A percentile compares a stretch with the other conserved stretches of the same genome.
Conservation (phyloP, 2,888 invertebrate genomes). For the Habrosyne pyritoides region DNA sequence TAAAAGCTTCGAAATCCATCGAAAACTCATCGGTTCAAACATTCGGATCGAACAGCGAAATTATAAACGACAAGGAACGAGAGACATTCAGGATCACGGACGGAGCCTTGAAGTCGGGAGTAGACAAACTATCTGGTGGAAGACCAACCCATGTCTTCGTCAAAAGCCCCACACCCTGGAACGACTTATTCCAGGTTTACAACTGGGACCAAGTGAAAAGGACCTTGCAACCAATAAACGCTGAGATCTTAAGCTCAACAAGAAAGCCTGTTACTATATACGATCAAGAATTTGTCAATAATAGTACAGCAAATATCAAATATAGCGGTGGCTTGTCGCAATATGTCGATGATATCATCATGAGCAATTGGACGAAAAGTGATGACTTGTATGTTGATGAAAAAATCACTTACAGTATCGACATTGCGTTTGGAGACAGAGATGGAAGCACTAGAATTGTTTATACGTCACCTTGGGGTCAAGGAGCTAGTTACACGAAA, state of each 20-base stretch:
- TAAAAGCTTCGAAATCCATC: constrained; percentile 12
- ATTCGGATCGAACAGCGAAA: constrained; percentile 23
- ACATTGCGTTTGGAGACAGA: neutral
- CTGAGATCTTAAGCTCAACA: constrained; percentile 26
- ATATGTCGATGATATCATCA: constrained; percentile 31
- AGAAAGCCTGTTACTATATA: constrained; percentile 26
- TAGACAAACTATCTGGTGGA: constrained; percentile 25
- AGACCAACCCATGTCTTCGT: constrained; percentile 39
- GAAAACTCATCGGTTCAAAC: constrained; percentile 18
- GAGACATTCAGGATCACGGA: constrained; percentile 36
- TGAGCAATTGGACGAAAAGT: constrained; percentile 33
- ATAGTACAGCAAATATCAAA: constrained; percentile 22
- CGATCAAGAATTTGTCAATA: constrained; percentile 31
- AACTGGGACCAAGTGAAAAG: constrained; percentile 40
- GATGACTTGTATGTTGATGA: constrained; percentile 23
- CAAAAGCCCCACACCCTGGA: constrained; percentile 48
- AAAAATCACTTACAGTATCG: constrained; percentile 11
- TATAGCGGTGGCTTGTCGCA: constrained; percentile 36
- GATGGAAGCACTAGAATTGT: neutral
- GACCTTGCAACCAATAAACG: constrained; percentile 29
- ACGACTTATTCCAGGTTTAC: constrained; percentile 41
- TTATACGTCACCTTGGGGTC: constrained; percentile 9
- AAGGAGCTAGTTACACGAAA: constrained; percentile 9
- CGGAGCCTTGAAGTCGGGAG: constrained; percentile 29
- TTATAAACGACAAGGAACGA: constrained; percentile 39